These are phyloP conservation scores for Helicoverpa armigera DNA, from an alignment of 1,140 invertebrate genomes.

Conservation along the genomic window DNA sequence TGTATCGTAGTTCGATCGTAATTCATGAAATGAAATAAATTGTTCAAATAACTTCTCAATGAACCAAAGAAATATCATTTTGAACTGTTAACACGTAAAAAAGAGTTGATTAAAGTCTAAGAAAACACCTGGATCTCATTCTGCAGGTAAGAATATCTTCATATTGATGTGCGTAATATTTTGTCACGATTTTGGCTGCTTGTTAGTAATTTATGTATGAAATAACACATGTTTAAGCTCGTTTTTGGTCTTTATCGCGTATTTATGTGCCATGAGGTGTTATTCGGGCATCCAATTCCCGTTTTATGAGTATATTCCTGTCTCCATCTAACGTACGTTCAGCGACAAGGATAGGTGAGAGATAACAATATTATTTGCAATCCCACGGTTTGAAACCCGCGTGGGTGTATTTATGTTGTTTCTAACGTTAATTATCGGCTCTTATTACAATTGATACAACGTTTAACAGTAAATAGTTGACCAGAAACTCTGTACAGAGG, in stretches of 20 bases:
- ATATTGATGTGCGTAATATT: neutral
- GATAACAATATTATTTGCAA: neutral
- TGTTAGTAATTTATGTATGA: neutral
- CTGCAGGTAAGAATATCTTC: conserved; percentile 10
- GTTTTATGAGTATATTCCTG: neutral
- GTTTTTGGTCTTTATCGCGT: neutral
- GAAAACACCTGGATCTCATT: neutral
- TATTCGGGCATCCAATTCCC: neutral
- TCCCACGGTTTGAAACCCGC: neutral
- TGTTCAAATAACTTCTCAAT: neutral
- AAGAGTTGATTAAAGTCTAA: neutral
- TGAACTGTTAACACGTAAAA: neutral
- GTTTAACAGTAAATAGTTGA: neutral
- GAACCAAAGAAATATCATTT: neutral
- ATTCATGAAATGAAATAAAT: conserved; percentile 2
- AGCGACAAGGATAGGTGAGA: neutral
- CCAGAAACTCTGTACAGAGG: too few relatives aligned
- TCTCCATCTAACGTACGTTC: neutral
- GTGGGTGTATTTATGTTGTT: neutral
- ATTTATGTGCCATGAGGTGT: conserved; percentile 4
- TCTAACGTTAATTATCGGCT: neutral
- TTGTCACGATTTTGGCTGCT: too few relatives aligned
- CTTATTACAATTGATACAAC: neutral
- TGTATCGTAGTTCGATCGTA: neutral
- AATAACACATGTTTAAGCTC: neutral